These are phyloP conservation scores for Desoria tigrina DNA, from an alignment of 2,888 invertebrate species.

Conservation along the genomic window DNA sequence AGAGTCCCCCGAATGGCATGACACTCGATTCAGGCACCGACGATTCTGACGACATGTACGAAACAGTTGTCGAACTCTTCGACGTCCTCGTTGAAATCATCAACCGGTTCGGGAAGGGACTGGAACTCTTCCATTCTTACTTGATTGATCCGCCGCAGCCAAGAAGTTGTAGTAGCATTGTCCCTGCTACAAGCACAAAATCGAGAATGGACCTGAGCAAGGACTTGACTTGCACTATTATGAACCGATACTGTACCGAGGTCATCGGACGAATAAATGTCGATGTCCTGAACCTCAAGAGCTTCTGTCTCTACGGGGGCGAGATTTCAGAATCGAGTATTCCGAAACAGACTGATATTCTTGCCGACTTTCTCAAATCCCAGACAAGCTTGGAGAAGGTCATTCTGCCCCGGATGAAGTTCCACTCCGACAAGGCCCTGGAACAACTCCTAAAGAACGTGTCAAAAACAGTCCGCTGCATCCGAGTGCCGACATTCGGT, in stretches of 20 bases:
- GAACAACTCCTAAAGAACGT: not conserved
- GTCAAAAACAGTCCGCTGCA: constrained; percentile 10
- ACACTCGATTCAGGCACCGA: constrained; percentile 12
- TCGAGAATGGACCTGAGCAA: not conserved
- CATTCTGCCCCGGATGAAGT: constrained; percentile 16
- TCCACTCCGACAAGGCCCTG: not conserved
- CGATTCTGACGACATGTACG: constrained; percentile 18
- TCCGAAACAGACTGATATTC: constrained; percentile 6
- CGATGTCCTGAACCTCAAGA: constrained; percentile 9
- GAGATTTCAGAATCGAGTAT: constrained; percentile 8
- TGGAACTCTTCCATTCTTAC: constrained; percentile 18
- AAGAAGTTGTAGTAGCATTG: not conserved
- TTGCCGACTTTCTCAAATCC: not conserved
- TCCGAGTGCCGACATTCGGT: constrained; percentile 19
- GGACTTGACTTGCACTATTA: constrained; percentile 1
- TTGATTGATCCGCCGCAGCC: constrained; percentile 9
- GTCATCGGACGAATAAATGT: constrained; percentile 6
- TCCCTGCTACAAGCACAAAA: not conserved
- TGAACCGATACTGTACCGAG: constrained; percentile 9
- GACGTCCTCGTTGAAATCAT: constrained; percentile 8
- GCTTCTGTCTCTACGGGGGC: constrained; percentile 23
- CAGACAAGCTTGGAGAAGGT: constrained; percentile 15
- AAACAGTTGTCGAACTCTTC: constrained; percentile 14
- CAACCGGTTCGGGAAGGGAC: not conserved
- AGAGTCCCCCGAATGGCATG: constrained; percentile 9